Percentiles rank a stretch among this genome's conserved stretches.
phyloP scores from a whole-genome alignment of 1,140 invertebrate species.

The Rhopalosiphum padi region DNA sequence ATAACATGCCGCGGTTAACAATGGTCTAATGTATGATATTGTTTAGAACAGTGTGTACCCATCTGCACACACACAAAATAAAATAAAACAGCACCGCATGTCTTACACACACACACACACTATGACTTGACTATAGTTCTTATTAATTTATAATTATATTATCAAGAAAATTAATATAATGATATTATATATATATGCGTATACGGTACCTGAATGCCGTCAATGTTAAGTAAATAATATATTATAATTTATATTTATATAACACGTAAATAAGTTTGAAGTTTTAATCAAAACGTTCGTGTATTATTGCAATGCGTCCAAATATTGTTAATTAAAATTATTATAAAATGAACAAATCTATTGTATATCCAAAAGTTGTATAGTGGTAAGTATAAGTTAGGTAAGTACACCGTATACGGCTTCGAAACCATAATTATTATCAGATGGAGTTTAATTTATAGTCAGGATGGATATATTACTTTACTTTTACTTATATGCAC shows the following conservation, averaged over 20 bases:
- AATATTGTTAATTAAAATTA: background rate
- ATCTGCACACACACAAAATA: too few species aligned
- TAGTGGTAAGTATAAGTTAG: background rate
- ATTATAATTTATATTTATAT: background rate
- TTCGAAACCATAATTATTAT: background rate
- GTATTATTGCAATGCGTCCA: background rate
- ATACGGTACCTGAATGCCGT: background rate
- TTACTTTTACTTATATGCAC: background rate
- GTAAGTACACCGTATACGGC: too few species aligned
- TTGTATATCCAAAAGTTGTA: background rate
- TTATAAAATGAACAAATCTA: background rate
- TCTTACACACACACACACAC: background rate
- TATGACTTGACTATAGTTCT: background rate
- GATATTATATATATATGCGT: background rate
- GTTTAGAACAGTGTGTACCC: background rate
- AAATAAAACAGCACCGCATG: too few species aligned
- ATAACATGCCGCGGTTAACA: background rate
- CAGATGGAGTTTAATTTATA: background rate
- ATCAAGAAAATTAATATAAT: background rate
- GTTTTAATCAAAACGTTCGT: background rate
- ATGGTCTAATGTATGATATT: background rate
- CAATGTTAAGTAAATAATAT: background rate
- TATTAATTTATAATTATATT: background rate
- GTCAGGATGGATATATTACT: background rate
- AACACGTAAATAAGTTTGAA: background rate